Percentiles rank a stretch among this genome's conserved stretches.
phyloP scores from a whole-genome alignment of 2,113 vertebrate species.

The Aythya baeri region DNA sequence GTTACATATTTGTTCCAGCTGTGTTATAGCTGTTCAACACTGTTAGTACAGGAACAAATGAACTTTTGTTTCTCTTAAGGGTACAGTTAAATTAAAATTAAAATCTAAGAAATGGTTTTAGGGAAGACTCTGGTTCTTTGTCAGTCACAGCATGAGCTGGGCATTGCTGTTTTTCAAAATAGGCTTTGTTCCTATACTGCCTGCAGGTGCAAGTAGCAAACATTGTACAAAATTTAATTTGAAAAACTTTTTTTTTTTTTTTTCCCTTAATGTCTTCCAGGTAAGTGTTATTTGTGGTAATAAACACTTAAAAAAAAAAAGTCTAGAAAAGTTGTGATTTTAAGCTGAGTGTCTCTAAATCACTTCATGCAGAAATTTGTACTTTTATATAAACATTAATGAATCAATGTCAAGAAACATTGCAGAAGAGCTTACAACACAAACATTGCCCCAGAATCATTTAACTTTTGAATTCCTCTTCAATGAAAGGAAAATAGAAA shows the following conservation, averaged over 20 bases:
- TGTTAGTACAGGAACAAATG: rapidly evolving
- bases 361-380: not conserved
- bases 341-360: not conserved
- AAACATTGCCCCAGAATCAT: not conserved
- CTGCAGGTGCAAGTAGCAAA: not conserved
- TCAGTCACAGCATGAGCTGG: rapidly evolving
- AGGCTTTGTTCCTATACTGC: rapidly evolving
- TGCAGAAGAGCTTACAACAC: not conserved
- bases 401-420: not conserved
- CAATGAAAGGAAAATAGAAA: not conserved
- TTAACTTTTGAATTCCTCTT: not conserved
- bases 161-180: not conserved
- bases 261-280: not conserved
- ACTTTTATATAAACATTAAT: not conserved
- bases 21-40: not conserved
- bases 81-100: not conserved
- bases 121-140: not conserved
- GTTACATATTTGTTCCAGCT: not conserved
- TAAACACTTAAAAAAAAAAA: not conserved
- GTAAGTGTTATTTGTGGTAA: not conserved
- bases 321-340: not conserved
- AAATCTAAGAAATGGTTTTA: not conserved
- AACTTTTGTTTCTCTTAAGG: slow-evolving; percentile 4
- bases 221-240: not conserved
- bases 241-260: not conserved